Base-by-base conservation (phyloP, 2,113 vertebrate species). In the Aviceda subcristata region DNA sequence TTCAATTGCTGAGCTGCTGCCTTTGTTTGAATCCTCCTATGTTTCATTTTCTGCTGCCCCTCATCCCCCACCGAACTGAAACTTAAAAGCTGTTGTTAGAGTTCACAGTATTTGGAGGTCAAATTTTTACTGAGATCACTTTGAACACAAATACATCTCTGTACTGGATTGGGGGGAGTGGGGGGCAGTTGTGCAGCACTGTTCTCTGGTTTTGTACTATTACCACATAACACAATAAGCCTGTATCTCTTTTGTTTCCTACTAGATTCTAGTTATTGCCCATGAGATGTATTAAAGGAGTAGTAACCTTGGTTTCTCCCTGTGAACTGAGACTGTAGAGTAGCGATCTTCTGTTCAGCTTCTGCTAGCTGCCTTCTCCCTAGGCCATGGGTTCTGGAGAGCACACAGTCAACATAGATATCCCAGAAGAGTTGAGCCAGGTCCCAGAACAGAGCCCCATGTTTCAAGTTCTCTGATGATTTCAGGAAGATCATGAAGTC, bases 371-470 rank as follows among this genome's bases (percentile, higher is more conserved):
- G 98, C 72, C 99, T 98, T 96, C 99, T 98, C 60, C 99, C 99
- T 90, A 99, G 97, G 43, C 99, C 99, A 14, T 99, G 99, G 81
- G 98, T 99, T 97, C 98, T 98, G 90, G 99, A 99, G 83, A 99
- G 95, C 32, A 99, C 98, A 11, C 99, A 99, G 95, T 99, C 99
- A 95, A 99, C 97, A 41, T 99, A 99, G 43, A 99, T 99, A 97
- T 99, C 99, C 99, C 99, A 99, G 98, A 99, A 99, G 92, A 99
- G 98, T 85, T 99, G 99, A 57, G 99, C 99, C 97, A 99, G 98
- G 96, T 99, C 98, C 99, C 99, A 99, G 98, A 99, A 99, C 75
- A 99, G 97, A 84, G 98, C 98, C 39, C 97, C 98, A 51, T 99
- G 99, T 91, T 99, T 99, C 95, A 98, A 94, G 96, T 99, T 99